Base-by-base conservation (phyloP, 2,113 vertebrate genomes). In the Aplodontia rufa region DNA sequence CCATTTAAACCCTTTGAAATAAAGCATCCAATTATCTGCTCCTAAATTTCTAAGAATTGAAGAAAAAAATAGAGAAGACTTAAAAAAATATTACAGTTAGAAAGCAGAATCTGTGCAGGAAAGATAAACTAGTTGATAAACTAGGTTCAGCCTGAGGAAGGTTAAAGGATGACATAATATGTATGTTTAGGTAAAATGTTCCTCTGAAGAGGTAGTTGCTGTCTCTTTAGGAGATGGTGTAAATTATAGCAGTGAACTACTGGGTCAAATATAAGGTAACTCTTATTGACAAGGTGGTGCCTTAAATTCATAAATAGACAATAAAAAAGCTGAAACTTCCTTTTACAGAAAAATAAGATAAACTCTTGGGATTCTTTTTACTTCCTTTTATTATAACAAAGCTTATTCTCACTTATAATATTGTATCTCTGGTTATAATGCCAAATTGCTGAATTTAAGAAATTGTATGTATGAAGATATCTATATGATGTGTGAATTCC, bases 381-480 rank as follows among this genome's bases (percentile, higher is more conserved):
- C 30, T 3, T 92, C 58, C 40, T 76, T 93, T 40, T 76, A 53
- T 79, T 86, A 42, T 47, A 68, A 64, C 3, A 58, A 30, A 28
- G 8, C 40, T 76, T 92, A 76, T 79, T 86, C 49, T 92, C 75
- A 10, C 3, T 93, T 90, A 1, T 85, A 72, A 49, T 93, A 53
- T 71, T 93, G 64, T 62, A 68, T 92, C 12, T 94, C 30, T 91
- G 24, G 28, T 81, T 17, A 84, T 72, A 76, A 76, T 58, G 45
- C 6, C n/a, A 95, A 89, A 86, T 81, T 71, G 19, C 19, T 30
- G 20, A 95, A 83, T 93, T 71, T 92, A 7, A 91, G 88, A 97
- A 93, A 80, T 86, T 72, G 58, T 66, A 17, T 60, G 11, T 64
- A 66, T 83, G 71, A 80, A 92, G 30, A n/a, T 93, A 90, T 74